Conservation (phyloP, 2,113 vertebrate species). For the Illadopsis cleaveri region DNA sequence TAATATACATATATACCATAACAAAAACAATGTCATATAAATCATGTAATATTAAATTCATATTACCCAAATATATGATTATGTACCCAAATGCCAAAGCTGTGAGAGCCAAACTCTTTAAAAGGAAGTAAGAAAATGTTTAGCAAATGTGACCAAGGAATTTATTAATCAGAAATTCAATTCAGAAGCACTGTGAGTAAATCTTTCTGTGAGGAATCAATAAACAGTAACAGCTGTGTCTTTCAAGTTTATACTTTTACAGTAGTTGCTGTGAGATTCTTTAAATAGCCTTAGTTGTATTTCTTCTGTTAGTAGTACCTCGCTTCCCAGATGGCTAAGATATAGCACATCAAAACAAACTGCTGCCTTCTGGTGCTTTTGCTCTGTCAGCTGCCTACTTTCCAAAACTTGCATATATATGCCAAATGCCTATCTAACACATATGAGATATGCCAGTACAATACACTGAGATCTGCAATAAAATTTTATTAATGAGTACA, state of each 20-base stretch:
- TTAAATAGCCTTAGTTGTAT: constrained; percentile 17
- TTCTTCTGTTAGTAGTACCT: constrained; percentile 7
- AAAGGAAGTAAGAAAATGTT: background rate
- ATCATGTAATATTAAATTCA: background rate
- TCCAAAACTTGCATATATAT: background rate
- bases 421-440: constrained; percentile 5
- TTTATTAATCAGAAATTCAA: constrained; percentile 17
- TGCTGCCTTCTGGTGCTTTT: background rate
- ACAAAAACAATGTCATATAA: background rate
- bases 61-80: background rate
- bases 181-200: constrained; percentile 6
- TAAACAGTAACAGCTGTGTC: background rate
- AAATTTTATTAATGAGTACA: background rate
- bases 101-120: background rate
- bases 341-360: constrained; percentile 21
- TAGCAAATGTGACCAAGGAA: background rate
- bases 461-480: background rate
- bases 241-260: background rate
- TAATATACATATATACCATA: background rate
- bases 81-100: background rate
- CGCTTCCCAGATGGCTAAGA: background rate
- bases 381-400: constrained; percentile 33
- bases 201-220: constrained; percentile 3
- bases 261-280: background rate
- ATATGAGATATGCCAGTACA: background rate